Evolutionary conservation across 1,140 invertebrate species (phyloP).

Genomic region (Conus betulinus): DNA sequence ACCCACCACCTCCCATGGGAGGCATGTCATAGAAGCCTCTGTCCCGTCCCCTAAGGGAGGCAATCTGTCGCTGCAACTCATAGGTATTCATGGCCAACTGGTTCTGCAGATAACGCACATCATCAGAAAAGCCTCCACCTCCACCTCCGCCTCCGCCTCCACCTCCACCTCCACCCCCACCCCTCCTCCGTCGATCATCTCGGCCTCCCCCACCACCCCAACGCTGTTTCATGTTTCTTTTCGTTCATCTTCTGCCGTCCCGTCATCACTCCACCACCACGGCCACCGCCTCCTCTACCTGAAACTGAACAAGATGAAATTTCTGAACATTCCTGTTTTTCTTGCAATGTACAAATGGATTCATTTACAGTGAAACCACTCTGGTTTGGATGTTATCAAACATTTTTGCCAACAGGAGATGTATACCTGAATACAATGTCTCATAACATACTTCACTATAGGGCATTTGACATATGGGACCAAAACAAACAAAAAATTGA

Average conservation of each 20-base stretch:
- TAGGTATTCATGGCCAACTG: constrained; percentile 33
- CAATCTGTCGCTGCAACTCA: constrained; percentile 34
- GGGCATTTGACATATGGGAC: no score
- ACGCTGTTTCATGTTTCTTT: constrained; percentile 24
- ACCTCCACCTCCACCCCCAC: background rate
- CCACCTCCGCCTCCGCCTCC: background rate
- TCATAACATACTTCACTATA: no score
- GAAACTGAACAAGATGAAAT: no score
- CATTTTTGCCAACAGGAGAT: no score
- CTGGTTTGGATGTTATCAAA: no score
- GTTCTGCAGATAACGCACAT: constrained; percentile 1
- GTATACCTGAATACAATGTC: no score
- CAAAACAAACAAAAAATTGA: no score
- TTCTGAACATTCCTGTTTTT: no score
- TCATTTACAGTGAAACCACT: no score
- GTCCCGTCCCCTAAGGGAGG: background rate
- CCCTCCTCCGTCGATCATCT: background rate
- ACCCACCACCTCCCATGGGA: background rate
- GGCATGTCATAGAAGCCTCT: background rate
- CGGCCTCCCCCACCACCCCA: background rate
- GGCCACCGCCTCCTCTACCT: constrained; percentile 10
- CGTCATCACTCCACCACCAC: constrained; percentile 17
- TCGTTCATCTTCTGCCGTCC: constrained; percentile 38
- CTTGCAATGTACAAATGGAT: no score
- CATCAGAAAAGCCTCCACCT: background rate